Evolutionary conservation across 2,113 vertebrate species (phyloP), one percentile per base, ranked within the genome.

Genomic region (Strix aluco): DNA sequence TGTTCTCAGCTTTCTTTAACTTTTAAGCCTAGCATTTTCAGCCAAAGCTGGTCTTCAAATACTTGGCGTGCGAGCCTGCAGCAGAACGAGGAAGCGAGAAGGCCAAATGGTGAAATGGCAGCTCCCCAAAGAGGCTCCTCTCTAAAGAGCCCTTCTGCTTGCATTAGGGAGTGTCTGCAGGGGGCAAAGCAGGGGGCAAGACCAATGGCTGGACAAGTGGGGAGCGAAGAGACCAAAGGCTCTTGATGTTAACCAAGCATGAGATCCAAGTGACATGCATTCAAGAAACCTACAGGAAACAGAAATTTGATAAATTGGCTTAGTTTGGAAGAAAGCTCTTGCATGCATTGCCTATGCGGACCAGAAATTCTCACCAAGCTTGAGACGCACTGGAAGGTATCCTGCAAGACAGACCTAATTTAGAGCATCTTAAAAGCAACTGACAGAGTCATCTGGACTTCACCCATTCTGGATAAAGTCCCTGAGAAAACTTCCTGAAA

Each of bases 31-130:
- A 42, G 57, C 0, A 2, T 71, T 93, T 94, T 59, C 72, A 95
- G 81, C 86, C 91, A 95, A 91, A 86, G 47, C 38, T 59, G 47
- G 57, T 65, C 81, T 83, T 92, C 42, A 85, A 89, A 87, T 49
- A 32, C 69, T 89, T 91, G 78, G 74, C 55, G 1, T 61, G 40
- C 10, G 3, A 92, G 52, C 30, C 42, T 32, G 58, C 2, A 77
- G 66, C 89, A 86, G 83, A 72, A 57, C 6, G 15, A 85, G 49
- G 84, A 91, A 81, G 52, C 4, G 2, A 79, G 22, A 38, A 92
- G 66, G 86, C 88, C 88, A 89, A 94, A 87, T 74, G 71, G 62
- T 67, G 81, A 93, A 97, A 93, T 81, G 81, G 81, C 90, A 96
- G 32, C 25, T 94, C 92, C 95, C 86, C 71, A 66, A 25, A 86